phyloP scores from a whole-genome alignment of 2,888 invertebrate species.

The Drosophila melanocephala region DNA sequence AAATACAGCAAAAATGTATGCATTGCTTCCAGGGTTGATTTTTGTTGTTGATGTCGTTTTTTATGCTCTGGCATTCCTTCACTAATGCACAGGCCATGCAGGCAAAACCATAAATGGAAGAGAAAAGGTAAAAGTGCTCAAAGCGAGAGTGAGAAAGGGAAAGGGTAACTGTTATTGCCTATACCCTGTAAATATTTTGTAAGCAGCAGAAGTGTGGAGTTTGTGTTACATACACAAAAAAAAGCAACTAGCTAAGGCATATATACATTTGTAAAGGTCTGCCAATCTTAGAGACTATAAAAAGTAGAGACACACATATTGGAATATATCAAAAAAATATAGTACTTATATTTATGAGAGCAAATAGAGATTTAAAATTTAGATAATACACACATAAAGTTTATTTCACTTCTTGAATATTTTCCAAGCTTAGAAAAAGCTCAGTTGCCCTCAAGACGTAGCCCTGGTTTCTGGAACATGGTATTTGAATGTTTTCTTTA shows the following conservation, averaged over 20 bases:
- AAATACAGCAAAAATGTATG: constrained; percentile 26
- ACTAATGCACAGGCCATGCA: constrained; percentile 37
- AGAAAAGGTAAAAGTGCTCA: constrained; percentile 9
- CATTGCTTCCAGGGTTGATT: constrained; percentile 22
- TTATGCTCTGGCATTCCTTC: constrained; percentile 59
- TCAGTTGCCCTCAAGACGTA: too few relatives aligned
- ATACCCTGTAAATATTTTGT: constrained; percentile 4
- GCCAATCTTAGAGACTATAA: background rate
- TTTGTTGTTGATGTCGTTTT: constrained; percentile 9
- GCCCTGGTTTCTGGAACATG: background rate
- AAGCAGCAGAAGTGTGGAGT: background rate
- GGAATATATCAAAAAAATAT: background rate
- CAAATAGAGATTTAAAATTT: too few relatives aligned
- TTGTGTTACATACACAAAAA: too few relatives aligned
- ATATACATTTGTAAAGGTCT: background rate
- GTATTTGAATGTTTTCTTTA: too few relatives aligned
- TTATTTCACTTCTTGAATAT: background rate
- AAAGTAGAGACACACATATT: background rate
- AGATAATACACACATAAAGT: too few relatives aligned
- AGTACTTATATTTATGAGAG: too few relatives aligned
- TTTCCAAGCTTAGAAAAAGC: background rate
- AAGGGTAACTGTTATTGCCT: background rate
- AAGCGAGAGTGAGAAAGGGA: background rate
- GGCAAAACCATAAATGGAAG: background rate
- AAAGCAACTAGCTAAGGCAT: background rate